phyloP scores from a whole-genome alignment of 2,888 invertebrate genomes.

The Brassicogethes aeneus region DNA sequence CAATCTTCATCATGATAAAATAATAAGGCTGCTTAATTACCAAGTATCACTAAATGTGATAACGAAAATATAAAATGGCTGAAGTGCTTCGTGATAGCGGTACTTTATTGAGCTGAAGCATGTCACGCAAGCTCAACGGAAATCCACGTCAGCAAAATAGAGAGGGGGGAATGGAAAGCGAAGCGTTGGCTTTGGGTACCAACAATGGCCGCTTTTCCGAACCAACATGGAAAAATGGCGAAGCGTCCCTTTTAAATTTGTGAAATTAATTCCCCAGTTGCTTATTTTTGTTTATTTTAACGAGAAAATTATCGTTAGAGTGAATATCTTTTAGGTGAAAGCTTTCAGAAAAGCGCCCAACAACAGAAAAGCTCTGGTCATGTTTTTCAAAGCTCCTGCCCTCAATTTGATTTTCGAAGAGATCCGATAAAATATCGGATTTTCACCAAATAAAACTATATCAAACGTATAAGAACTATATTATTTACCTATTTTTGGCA shows the following conservation, averaged over 20 bases:
- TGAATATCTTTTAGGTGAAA: too few relatives aligned
- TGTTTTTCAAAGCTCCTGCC: not conserved
- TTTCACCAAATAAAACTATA: conserved; percentile 2
- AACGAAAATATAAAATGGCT: too few relatives aligned
- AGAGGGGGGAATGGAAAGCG: conserved; percentile 34
- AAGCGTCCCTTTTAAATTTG: conserved; percentile 16
- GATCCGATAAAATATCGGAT: conserved; percentile 2
- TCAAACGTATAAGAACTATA: conserved; percentile 4
- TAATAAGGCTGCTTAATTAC: conserved; percentile 3
- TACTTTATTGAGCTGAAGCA: not conserved
- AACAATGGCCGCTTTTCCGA: conserved; percentile 43
- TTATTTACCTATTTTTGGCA: conserved; percentile 42
- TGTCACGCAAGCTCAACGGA: conserved; percentile 23
- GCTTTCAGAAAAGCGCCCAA: not conserved
- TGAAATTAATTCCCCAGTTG: too few relatives aligned
- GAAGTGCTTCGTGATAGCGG: not conserved
- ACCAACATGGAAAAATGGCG: conserved; percentile 38
- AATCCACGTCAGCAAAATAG: conserved; percentile 23
- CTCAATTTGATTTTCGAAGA: conserved; percentile 3
- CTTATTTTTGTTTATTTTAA: not conserved
- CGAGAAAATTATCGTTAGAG: not conserved
- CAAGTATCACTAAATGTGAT: not conserved
- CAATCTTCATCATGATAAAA: conserved; percentile 2
- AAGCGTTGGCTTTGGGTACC: conserved; percentile 29
- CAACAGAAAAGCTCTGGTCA: not conserved